Evolutionary conservation across 2,113 vertebrate genomes (phyloP).

Genomic region (Rhinogobius similis): DNA sequence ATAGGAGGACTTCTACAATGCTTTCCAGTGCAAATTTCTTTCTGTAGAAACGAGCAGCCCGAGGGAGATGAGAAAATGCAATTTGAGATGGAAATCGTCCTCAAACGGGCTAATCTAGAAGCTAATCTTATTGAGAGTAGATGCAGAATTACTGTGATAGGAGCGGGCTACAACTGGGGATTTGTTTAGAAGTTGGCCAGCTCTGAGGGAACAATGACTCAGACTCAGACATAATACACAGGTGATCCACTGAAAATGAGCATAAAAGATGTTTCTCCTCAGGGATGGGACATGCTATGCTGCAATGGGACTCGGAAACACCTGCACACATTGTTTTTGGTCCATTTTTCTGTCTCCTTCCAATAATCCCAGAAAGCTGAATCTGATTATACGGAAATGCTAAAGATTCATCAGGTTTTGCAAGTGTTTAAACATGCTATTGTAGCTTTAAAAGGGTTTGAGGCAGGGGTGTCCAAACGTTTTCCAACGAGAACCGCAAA

Average conservation of each 20-base stretch:
- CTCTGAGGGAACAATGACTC: not conserved
- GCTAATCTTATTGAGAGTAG: slow-evolving; percentile 10
- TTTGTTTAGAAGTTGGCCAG: slow-evolving; percentile 5
- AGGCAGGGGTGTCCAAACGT: no score
- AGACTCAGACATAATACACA: not conserved
- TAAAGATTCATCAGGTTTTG: not conserved
- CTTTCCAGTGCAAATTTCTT: not conserved
- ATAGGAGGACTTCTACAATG: not conserved
- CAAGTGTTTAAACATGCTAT: no score
- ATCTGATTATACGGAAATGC: no score
- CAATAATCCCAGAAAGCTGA: not conserved
- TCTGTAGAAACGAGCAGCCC: not conserved
- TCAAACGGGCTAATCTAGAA: not conserved
- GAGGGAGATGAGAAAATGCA: not conserved
- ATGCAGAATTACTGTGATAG: slow-evolving; percentile 1
- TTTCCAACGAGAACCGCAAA: no score
- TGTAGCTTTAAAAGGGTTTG: no score
- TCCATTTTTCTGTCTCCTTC: not conserved
- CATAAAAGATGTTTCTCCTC: not conserved
- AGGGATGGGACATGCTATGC: not conserved
- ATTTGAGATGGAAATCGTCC: slow-evolving; percentile 4
- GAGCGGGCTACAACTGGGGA: slow-evolving; percentile 1
- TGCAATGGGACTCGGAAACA: not conserved
- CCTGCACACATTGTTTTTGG: not conserved
- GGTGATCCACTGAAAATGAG: slow-evolving; percentile 3